Conservation (phyloP, 2,113 vertebrate species). For the Heloderma charlesbogerti region DNA sequence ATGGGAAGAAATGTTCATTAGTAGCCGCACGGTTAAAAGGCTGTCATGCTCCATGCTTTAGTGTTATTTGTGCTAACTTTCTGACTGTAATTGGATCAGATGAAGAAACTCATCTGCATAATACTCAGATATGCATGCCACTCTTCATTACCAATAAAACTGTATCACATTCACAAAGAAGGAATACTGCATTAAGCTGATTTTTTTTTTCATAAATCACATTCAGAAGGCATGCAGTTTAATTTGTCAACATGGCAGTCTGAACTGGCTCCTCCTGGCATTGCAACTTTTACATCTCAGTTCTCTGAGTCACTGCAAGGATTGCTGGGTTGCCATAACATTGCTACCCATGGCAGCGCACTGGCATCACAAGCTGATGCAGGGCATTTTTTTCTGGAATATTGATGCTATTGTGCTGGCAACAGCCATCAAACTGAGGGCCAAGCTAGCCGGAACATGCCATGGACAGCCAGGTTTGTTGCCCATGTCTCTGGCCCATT, state of each 20-base stretch:
- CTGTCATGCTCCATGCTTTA: conserved; percentile 15
- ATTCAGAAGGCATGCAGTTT: conserved; percentile 12
- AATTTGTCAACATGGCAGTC: conserved; percentile 33
- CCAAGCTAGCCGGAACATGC: background rate
- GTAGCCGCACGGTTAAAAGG: conserved; percentile 1
- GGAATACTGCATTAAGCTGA: conserved; percentile 26
- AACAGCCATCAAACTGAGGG: background rate
- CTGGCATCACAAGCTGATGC: background rate
- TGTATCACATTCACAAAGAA: conserved; percentile 33
- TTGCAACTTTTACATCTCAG: conserved; percentile 26
- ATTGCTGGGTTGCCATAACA: background rate
- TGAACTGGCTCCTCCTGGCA: background rate
- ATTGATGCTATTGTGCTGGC: background rate
- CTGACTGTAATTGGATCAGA: conserved; percentile 22
- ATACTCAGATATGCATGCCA: conserved; percentile 39
- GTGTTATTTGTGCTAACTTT: conserved; percentile 2
- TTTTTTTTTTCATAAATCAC: conserved; percentile 34
- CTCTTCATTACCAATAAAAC: conserved; percentile 35
- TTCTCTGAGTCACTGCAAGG: background rate
- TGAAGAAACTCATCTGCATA: conserved; percentile 43
- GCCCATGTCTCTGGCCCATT: background rate
- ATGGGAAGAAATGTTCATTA: conserved; percentile 24
- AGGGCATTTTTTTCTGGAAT: background rate
- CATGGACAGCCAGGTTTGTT: background rate
- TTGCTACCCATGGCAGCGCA: background rate